Evolutionary conservation across 2,113 vertebrate genomes (phyloP).

Genomic region (Melierax canorus): DNA sequence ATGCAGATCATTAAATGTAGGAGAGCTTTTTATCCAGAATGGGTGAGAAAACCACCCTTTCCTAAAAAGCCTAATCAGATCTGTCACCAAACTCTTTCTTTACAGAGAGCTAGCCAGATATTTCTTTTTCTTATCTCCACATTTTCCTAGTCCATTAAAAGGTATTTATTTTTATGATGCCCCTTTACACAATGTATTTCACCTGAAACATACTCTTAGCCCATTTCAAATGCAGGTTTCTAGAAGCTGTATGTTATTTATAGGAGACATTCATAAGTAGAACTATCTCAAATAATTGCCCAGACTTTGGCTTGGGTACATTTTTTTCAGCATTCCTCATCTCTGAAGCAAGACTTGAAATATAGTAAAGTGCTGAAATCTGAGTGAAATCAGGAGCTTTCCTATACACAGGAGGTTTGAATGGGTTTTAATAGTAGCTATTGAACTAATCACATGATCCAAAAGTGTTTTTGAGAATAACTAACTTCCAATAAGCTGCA

Average conservation of each 20-base stretch:
- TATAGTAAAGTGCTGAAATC: background rate
- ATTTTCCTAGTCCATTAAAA: background rate
- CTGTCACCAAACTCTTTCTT: background rate
- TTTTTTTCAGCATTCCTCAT: background rate
- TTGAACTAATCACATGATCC: background rate
- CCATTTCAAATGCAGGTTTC: background rate
- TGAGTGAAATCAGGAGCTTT: background rate
- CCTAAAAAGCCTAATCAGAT: background rate
- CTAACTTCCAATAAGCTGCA: background rate
- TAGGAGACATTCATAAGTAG: background rate
- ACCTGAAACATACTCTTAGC: background rate
- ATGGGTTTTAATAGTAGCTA: background rate
- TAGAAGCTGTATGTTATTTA: background rate
- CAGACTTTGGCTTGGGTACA: background rate
- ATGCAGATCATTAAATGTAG: background rate
- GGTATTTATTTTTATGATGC: background rate
- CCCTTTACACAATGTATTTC: background rate
- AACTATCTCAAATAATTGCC: background rate
- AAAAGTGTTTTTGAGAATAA: background rate
- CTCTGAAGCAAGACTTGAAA: background rate
- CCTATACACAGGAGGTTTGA: background rate
- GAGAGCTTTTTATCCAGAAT: background rate
- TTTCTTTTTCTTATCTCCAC: background rate
- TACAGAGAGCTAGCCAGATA: background rate
- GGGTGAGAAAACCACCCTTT: background rate